Percentiles rank a stretch among this genome's conserved stretches.
phyloP scores from a whole-genome alignment of 2,888 invertebrate genomes.

The Lasioglossum lativentre region DNA sequence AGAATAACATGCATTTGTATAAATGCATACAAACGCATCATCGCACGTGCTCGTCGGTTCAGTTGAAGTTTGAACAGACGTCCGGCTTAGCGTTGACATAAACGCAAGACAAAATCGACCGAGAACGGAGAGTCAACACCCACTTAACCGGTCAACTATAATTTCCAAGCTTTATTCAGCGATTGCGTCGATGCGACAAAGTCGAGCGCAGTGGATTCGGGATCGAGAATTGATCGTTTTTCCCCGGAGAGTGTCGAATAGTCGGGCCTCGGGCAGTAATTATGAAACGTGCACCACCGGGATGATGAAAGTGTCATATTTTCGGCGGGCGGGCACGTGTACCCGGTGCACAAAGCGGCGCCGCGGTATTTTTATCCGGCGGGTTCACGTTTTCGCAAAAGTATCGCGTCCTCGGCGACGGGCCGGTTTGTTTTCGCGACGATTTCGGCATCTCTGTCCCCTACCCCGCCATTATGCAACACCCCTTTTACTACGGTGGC shows the following conservation, averaged over 20 bases:
- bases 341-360: constrained; percentile 36
- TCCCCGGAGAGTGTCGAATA: not conserved
- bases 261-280: not conserved
- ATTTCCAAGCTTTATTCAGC: not conserved
- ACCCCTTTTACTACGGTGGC: constrained; percentile 27
- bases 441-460: not conserved
- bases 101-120: not conserved
- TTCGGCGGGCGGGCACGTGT: constrained; percentile 60
- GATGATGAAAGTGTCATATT: constrained; percentile 62
- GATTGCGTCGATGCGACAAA: not conserved
- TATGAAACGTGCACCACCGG: constrained; percentile 16
- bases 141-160: not conserved
- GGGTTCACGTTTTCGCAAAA: constrained; percentile 49
- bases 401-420: not conserved
- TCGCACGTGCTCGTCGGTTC: not conserved
- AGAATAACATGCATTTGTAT: not conserved
- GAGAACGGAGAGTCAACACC: not conserved
- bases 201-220: not conserved
- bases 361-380: constrained; percentile 53
- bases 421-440: constrained; percentile 34
- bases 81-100: not conserved
- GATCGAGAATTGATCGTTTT: not conserved
- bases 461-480: constrained; percentile 47
- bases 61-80: not conserved
- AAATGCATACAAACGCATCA: not conserved